Conservation (phyloP, 1,140 invertebrate genomes). For the Cylas formicarius region DNA sequence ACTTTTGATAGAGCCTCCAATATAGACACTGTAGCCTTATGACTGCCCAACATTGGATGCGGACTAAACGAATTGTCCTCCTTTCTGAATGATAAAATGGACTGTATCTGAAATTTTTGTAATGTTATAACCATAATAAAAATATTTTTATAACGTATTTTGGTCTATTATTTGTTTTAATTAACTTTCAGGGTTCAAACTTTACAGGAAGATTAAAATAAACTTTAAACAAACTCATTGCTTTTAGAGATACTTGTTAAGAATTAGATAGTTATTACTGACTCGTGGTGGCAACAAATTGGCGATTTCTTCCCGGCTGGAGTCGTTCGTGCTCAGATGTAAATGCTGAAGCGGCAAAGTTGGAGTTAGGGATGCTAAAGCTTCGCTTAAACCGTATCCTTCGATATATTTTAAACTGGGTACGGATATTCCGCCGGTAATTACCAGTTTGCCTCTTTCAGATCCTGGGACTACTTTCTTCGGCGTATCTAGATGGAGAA, state of each 20-base stretch:
- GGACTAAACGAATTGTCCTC: constrained; percentile 56
- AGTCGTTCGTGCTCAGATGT: constrained; percentile 43
- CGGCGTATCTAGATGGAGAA: constrained; percentile 54
- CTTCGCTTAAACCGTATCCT: constrained; percentile 28
- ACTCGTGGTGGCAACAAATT: constrained; percentile 48
- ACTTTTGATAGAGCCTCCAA: constrained; percentile 52
- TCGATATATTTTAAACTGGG: constrained; percentile 40
- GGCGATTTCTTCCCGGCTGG: constrained; percentile 43
- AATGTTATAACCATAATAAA: constrained; percentile 5
- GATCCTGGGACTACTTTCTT: constrained; percentile 54
- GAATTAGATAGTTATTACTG: constrained; percentile 15
- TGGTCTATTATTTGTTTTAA: no score
- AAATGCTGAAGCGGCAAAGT: constrained; percentile 46
- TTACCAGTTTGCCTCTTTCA: constrained; percentile 49
- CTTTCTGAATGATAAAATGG: constrained; percentile 51
- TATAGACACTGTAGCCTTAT: constrained; percentile 49
- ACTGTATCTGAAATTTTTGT: constrained; percentile 47
- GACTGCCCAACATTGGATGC: constrained; percentile 52
- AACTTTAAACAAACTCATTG: no score
- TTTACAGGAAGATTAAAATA: no score
- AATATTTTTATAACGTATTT: no score
- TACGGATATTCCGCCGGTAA: constrained; percentile 52
- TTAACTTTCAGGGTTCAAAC: no score
- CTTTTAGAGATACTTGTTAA: no score
- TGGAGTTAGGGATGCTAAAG: constrained; percentile 40